Evolutionary conservation across 2,797 vertebrate genomes (phyloP).

Genomic region (Hyperoplus immaculatus): DNA sequence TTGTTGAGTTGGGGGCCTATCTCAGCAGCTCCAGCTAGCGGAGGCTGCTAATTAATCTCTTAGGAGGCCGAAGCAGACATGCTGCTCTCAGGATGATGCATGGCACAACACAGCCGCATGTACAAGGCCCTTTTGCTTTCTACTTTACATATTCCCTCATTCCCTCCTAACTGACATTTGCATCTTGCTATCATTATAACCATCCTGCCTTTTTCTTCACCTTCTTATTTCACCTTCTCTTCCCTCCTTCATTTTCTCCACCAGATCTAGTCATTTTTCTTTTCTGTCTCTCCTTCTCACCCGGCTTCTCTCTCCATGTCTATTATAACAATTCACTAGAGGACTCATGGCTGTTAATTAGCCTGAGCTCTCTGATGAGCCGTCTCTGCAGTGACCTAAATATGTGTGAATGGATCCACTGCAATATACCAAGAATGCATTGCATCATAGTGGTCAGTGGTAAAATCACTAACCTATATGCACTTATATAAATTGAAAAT

Average conservation of each 20-base stretch:
- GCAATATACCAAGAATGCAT: neutral
- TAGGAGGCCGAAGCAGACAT: conserved; percentile 56
- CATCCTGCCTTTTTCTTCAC: neutral
- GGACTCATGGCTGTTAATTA: conserved; percentile 34
- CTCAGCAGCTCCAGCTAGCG: conserved; percentile 69
- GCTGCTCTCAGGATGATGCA: conserved; percentile 72
- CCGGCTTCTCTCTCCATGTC: neutral
- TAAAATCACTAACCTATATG: conserved; percentile 9
- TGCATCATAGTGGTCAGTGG: neutral
- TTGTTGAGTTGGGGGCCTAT: conserved; percentile 59
- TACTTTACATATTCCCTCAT: conserved; percentile 22
- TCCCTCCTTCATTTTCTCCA: neutral
- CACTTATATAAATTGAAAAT: neutral
- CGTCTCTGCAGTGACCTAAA: conserved; percentile 47
- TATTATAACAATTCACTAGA: conserved; percentile 17
- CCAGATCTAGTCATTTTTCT: neutral
- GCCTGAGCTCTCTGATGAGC: conserved; percentile 37
- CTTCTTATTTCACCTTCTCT: neutral
- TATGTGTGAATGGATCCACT: conserved; percentile 18
- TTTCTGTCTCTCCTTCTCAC: neutral
- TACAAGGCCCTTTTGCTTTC: conserved; percentile 8
- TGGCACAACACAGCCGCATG: conserved; percentile 57
- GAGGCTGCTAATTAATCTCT: conserved; percentile 76
- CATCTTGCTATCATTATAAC: conserved; percentile 22
- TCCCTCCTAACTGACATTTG: conserved; percentile 12